Base-by-base conservation (phyloP, 2,113 vertebrate genomes). In the Pogona vitticeps region DNA sequence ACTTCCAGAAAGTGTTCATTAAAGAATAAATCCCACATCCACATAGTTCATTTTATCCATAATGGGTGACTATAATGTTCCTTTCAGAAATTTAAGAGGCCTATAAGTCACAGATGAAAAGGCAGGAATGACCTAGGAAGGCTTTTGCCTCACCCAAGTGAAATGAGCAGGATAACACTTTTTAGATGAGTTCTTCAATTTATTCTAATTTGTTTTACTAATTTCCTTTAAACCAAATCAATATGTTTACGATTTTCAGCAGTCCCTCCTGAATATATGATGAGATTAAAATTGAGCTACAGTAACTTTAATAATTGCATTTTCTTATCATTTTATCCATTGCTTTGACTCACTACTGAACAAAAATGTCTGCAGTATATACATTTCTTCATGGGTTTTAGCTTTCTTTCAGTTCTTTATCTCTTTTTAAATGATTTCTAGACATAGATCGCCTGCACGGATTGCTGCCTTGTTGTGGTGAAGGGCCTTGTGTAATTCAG, bases 21-120 rank as follows among this genome's bases (percentile, higher is more conserved):
- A 80, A 79, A 91, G 73, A 89, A 92, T 77, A 91, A 90, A 93
- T 91, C 68, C 71, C 12, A 89, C 81, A 73, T 88, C 87, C 80
- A 52, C 82, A 79, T 1, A 92, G 76, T 87, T 89, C 91, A 91
- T 93, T 93, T 94, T 91, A 95, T 76, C 90, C 87, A 88, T 94
- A 92, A 95, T 94, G 87, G 87, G 85, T 92, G 90, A 91, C 70
- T 88, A 91, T 93, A 91, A 90, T 88, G 67, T 93, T 94, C 92
- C 87, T 92, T 88, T 86, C 86, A 91, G 87, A 88, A 91, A 76
- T 87, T 52, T 92, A 94, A 91, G 94, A 91, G 88, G 73, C 92
- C 70, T 42, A 58, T 93, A 93, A 91, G 75, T 92, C 86, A 87
- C 68, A 21, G 85, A 76, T 89, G 40, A 3, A 31, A 36, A 92